phyloP scores from a whole-genome alignment of 2,113 vertebrate genomes.

The Recurvirostra avosetta region DNA sequence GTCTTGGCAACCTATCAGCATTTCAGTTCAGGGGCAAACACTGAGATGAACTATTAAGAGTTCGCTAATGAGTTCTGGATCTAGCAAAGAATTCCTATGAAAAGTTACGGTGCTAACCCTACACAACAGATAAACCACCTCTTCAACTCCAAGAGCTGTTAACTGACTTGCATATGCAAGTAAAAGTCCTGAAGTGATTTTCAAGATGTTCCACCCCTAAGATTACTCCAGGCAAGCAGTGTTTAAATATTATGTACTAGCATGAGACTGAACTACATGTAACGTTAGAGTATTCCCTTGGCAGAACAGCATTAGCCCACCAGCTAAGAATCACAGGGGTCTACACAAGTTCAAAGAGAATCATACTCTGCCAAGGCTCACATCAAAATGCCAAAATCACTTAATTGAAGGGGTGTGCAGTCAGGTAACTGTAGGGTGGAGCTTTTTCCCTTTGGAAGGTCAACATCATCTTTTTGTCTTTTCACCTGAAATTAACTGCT shows the following conservation, averaged over 20 bases:
- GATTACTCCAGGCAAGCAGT: neutral
- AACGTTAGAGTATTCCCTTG: neutral
- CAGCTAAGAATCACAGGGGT: rapidly evolving
- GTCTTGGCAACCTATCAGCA: neutral
- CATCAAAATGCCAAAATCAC: neutral
- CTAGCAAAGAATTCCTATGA: neutral
- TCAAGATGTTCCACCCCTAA: neutral
- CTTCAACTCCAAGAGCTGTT: neutral
- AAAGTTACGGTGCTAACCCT: neutral
- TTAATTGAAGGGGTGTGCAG: neutral
- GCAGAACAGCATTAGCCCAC: neutral
- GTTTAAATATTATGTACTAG: neutral
- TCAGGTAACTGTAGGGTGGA: neutral
- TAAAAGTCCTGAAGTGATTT: neutral
- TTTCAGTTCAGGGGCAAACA: neutral
- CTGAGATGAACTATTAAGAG: neutral
- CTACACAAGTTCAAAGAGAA: neutral
- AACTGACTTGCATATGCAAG: neutral
- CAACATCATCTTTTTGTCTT: neutral
- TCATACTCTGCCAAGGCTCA: neutral
- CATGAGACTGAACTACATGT: neutral
- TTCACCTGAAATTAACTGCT: neutral
- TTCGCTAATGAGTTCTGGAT: neutral
- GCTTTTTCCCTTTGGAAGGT: neutral
- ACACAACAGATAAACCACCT: neutral